Evolutionary conservation across 2,888 invertebrate species (phyloP).

Genomic region (Tineola bisselliella): DNA sequence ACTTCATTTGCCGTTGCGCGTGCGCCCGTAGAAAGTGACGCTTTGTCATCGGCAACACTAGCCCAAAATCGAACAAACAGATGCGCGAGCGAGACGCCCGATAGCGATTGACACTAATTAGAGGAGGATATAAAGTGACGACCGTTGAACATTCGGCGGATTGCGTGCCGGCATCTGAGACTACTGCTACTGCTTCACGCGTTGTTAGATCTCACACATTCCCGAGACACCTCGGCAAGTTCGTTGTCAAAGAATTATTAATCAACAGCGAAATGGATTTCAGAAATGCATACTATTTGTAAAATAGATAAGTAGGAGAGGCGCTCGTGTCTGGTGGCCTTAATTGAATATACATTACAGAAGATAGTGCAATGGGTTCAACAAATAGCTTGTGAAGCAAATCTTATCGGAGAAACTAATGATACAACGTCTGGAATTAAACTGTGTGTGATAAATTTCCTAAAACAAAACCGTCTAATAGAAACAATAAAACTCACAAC

Average conservation of each 20-base stretch:
- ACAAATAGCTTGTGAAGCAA: background rate
- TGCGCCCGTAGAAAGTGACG: constrained; percentile 61
- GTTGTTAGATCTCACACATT: constrained; percentile 32
- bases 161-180: constrained; percentile 10
- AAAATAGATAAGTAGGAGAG: background rate
- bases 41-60: constrained; percentile 46
- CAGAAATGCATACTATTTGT: background rate
- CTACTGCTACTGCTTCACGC: constrained; percentile 7
- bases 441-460: background rate
- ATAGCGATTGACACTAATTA: background rate
- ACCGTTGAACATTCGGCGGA: constrained; percentile 1
- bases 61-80: constrained; percentile 48
- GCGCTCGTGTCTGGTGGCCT: background rate
- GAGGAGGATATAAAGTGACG: background rate
- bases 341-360: background rate
- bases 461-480: background rate
- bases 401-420: background rate
- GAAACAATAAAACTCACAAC: too few species aligned
- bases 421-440: background rate
- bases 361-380: background rate
- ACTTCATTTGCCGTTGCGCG: constrained; percentile 62
- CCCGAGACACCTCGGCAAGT: constrained; percentile 26
- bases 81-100: constrained; percentile 18
- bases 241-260: constrained; percentile 22
- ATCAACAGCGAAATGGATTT: background rate